phyloP scores from a whole-genome alignment of 1,140 invertebrate species.

The Trachymyrmex cornetzi region DNA sequence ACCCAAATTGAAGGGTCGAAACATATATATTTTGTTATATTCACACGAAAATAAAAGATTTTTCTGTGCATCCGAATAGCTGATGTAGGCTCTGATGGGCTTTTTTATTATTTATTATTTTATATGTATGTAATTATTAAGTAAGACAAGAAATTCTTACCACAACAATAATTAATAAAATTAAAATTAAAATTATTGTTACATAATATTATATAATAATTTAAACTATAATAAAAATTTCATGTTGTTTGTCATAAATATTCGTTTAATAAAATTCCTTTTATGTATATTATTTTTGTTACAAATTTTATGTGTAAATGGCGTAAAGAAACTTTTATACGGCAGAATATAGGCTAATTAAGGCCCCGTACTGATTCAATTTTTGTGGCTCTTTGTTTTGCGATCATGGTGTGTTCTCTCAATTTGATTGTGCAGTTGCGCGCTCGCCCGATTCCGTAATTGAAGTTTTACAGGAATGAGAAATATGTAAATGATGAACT shows the following conservation, averaged over 20 bases:
- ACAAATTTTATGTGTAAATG: neutral
- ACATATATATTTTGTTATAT: too few relatives aligned
- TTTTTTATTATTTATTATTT: too few relatives aligned
- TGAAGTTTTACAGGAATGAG: conserved; percentile 19
- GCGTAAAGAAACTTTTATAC: neutral
- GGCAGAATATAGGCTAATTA: neutral
- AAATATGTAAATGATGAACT: conserved; percentile 33
- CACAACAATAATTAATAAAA: neutral
- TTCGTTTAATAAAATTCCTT: neutral
- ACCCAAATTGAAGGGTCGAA: too few relatives aligned
- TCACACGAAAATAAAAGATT: too few relatives aligned
- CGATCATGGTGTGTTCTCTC: conserved; percentile 17
- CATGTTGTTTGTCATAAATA: neutral
- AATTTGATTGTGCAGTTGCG: conserved; percentile 14
- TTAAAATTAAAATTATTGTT: neutral
- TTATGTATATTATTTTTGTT: neutral
- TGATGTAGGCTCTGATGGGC: too few relatives aligned
- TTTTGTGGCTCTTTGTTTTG: conserved; percentile 35
- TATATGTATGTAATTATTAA: neutral
- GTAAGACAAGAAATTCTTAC: neutral
- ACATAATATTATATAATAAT: neutral
- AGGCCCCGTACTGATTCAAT: neutral
- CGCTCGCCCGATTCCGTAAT: conserved; percentile 11
- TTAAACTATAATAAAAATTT: neutral
- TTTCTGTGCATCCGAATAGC: too few relatives aligned